A percentile compares a stretch with the other conserved stretches of the same genome.
Conservation (phyloP, 2,113 vertebrate genomes). For the Sander lucioperca region DNA sequence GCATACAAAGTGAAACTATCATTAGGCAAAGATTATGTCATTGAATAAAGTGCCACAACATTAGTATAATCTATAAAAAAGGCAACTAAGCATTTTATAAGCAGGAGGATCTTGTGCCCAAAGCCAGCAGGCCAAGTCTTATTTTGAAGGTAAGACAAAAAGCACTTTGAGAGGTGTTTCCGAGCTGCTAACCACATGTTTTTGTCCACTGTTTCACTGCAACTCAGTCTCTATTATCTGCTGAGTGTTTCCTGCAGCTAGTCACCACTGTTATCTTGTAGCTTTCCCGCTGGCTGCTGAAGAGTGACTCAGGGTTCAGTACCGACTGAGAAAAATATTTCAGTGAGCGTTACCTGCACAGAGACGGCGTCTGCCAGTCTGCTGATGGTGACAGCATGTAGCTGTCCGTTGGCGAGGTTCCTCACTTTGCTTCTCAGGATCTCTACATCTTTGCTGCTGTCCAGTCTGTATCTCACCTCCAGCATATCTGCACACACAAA, state of each 20-base stretch:
- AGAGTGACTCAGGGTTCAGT: background rate
- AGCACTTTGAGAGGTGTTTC: background rate
- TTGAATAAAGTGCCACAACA: background rate
- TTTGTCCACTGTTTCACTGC: background rate
- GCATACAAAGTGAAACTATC: background rate
- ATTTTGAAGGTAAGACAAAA: background rate
- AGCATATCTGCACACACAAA: conserved; percentile 69
- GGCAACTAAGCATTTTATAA: background rate
- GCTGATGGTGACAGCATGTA: conserved; percentile 69
- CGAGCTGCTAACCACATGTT: background rate
- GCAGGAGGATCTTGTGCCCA: background rate
- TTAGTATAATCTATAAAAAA: background rate
- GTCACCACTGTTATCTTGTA: background rate
- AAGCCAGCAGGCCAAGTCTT: background rate
- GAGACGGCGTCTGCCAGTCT: conserved; percentile 63
- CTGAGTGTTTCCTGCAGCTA: background rate
- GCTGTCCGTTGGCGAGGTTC: conserved; percentile 73
- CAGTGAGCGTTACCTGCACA: conserved; percentile 67
- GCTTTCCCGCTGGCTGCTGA: background rate
- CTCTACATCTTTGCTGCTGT: conserved; percentile 64
- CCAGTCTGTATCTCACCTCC: conserved; percentile 78
- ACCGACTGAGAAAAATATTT: background rate
- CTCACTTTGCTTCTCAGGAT: conserved; percentile 59
- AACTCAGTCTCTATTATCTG: background rate
- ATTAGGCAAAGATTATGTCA: background rate